phyloP scores from a whole-genome alignment of 2,797 vertebrate species.

The Muscicapa striata region DNA sequence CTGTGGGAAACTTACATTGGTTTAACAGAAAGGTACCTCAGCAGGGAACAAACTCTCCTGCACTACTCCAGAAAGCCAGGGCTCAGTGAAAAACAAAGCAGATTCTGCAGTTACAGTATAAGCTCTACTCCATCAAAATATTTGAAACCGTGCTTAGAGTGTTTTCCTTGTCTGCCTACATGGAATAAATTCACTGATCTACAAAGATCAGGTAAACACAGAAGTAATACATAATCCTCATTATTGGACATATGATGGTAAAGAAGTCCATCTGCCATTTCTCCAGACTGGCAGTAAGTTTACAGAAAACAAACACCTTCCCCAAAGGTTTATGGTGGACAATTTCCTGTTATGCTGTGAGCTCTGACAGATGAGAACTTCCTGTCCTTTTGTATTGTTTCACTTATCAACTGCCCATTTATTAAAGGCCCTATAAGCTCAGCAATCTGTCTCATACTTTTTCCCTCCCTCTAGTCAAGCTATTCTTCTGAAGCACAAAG shows the following conservation, averaged over 20 bases:
- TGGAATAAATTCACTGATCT: not conserved
- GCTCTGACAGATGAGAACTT: slow-evolving; percentile 73
- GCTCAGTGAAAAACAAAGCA: not conserved
- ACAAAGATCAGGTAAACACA: not conserved
- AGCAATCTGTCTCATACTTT: slow-evolving; percentile 45
- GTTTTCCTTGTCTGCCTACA: not conserved
- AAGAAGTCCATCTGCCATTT: slow-evolving; percentile 59
- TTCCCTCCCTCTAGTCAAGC: slow-evolving; percentile 36
- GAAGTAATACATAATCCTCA: not conserved
- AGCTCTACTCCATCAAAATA: not conserved
- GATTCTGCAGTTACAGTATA: not conserved
- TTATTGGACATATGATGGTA: not conserved
- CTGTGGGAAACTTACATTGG: not conserved
- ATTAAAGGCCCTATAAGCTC: slow-evolving; percentile 69
- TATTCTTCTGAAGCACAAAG: slow-evolving; percentile 69
- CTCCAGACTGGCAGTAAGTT: slow-evolving; percentile 12
- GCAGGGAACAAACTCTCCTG: not conserved
- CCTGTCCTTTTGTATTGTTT: slow-evolving; percentile 72
- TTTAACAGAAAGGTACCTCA: not conserved
- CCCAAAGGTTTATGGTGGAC: slow-evolving; percentile 58
- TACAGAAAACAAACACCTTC: slow-evolving; percentile 56
- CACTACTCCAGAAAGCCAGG: not conserved
- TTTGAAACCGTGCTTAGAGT: not conserved
- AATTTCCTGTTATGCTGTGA: slow-evolving; percentile 74
- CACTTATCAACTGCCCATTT: slow-evolving; percentile 75